Evolutionary conservation across 2,113 vertebrate species (phyloP).

Genomic region (Grus americana): DNA sequence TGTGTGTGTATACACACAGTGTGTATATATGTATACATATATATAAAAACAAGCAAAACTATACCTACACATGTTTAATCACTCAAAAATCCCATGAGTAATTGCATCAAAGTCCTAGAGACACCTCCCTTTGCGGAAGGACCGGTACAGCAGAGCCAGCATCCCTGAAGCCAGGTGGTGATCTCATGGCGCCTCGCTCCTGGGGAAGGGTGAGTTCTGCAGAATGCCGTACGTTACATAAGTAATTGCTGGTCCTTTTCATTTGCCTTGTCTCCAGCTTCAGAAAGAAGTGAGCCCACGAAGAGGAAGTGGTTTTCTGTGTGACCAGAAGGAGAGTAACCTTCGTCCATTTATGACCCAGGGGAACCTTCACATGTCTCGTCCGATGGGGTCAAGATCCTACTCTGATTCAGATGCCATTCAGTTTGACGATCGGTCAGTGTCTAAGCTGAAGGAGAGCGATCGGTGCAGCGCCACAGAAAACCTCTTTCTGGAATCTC

Average conservation of each 20-base stretch:
- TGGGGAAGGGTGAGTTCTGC: background rate
- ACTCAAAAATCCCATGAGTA: background rate
- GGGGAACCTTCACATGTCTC: conserved; percentile 68
- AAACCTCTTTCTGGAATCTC: conserved; percentile 89
- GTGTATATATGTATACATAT: background rate
- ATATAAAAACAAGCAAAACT: background rate
- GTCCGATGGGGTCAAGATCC: conserved; percentile 67
- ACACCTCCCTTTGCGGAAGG: background rate
- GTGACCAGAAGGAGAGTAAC: conserved; percentile 74
- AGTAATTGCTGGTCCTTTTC: background rate
- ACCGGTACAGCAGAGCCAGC: background rate
- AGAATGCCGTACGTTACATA: background rate
- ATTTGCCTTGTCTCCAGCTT: conserved; percentile 70
- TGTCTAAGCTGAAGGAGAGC: conserved; percentile 79
- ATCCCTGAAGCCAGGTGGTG: background rate
- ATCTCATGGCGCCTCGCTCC: background rate
- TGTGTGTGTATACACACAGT: background rate
- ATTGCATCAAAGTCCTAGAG: background rate
- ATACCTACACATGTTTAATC: background rate
- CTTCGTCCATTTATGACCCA: conserved; percentile 69
- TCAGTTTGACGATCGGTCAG: conserved; percentile 76
- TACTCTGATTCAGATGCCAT: conserved; percentile 82
- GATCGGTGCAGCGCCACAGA: conserved; percentile 79
- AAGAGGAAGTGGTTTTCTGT: conserved; percentile 67
- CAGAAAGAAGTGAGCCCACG: conserved; percentile 80